Evolutionary conservation across 2,113 vertebrate genomes (phyloP), one percentile per base, ranked within the genome.

Genomic region (Alces alces): DNA sequence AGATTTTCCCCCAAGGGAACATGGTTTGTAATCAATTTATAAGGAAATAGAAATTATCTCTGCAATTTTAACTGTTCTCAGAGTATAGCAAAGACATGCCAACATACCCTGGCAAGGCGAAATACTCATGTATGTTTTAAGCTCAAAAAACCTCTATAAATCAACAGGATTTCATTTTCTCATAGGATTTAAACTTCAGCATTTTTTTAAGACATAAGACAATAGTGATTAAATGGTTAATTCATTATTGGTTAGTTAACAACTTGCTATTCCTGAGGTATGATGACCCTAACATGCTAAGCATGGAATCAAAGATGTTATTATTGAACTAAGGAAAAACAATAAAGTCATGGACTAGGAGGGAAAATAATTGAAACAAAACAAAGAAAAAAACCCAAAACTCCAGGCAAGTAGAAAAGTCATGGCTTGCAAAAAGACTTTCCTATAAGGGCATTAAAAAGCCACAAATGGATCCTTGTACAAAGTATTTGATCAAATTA

Each of bases 401-500:
- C 82, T 97, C 79, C 93, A 97, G 93, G 94, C 93, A 0, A 1
- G 7, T 83, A 50, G 87, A 98, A 97, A 96, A 96, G 61, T 91
- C 73, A 86, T 57, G 64, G 94, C 97, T 98, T 98, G 86, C 80
- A 97, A 93, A 97, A 84, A 47, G 64, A 94, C 47, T 54, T 97
- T 95, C 93, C 73, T 93, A 8, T 85, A 96, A 96, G 43, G 98
- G 96, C 87, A 95, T 93, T 95, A 80, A 87, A 96, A 93, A 97
- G 95, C 96, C 96, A 96, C 96, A 97, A 96, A 50, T 11, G 95
- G 96, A 86, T 97, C 96, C 95, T 95, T 98, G 66, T 97, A 98
- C 91, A 95, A 95, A 95, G 96, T 98, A 98, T 98, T 92, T 89
- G 98, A 98, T 99, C 98, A 97, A 96, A 97, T 96, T 96, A 76